Conservation (phyloP, 1,140 invertebrate genomes). For the Xylocopa sonorina region DNA sequence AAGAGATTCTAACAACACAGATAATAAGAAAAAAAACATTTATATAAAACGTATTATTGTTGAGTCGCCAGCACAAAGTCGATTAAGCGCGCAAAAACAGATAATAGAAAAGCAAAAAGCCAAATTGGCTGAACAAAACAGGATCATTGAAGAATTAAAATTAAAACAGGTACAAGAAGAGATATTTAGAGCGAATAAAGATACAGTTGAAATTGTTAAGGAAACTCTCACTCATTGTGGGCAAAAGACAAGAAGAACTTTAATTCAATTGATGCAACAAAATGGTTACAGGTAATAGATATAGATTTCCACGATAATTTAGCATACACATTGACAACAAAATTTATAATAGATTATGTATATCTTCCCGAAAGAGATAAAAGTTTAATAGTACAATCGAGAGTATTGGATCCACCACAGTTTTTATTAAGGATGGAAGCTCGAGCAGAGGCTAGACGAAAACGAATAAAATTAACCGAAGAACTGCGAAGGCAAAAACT, state of each 20-base stretch:
- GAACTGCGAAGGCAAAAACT: constrained; percentile 65
- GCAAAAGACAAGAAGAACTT: constrained; percentile 68
- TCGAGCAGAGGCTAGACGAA: constrained; percentile 66
- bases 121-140: constrained; percentile 74
- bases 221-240: constrained; percentile 71
- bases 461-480: constrained; percentile 64
- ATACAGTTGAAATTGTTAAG: constrained; percentile 72
- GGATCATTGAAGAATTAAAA: constrained; percentile 76
- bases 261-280: constrained; percentile 74
- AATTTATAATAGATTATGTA: neutral
- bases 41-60: constrained; percentile 35
- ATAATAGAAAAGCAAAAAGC: constrained; percentile 76
- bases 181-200: constrained; percentile 56
- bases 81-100: constrained; percentile 72
- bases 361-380: constrained; percentile 53
- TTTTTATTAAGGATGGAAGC: constrained; percentile 74
- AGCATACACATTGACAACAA: neutral
- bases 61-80: constrained; percentile 62
- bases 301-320: neutral
- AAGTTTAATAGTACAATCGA: constrained; percentile 38
- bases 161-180: constrained; percentile 74
- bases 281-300: constrained; percentile 69
- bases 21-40: neutral
- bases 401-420: constrained; percentile 69
- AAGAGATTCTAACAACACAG: neutral